phyloP scores from a whole-genome alignment of 2,888 invertebrate species.

The Orthosia incerta region DNA sequence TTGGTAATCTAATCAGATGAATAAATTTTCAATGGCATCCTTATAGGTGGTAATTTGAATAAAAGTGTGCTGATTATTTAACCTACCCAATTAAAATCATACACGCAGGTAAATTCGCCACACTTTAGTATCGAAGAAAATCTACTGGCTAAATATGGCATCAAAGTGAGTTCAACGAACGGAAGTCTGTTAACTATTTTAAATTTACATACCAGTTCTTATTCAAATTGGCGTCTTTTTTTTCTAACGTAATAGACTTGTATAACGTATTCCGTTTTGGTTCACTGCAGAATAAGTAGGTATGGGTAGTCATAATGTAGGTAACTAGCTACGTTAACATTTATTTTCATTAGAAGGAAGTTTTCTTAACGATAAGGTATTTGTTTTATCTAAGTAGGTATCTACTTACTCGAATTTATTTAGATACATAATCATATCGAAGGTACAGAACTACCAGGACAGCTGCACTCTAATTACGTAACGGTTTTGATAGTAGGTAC shows the following conservation, averaged over 20 bases:
- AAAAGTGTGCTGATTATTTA: neutral
- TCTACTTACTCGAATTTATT: no score
- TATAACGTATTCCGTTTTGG: neutral
- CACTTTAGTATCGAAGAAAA: neutral
- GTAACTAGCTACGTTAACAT: no score
- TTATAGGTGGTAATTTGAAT: conserved; percentile 5
- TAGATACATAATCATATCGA: no score
- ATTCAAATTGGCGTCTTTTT: conserved; percentile 2
- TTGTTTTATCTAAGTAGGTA: no score
- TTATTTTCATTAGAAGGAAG: no score
- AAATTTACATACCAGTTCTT: conserved; percentile 1
- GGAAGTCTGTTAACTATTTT: neutral
- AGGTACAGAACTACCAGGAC: no score
- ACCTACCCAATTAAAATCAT: neutral
- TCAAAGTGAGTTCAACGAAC: conserved; percentile 9
- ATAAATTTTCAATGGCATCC: neutral
- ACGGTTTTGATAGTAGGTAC: no score
- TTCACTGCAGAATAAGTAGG: no score
- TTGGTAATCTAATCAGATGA: conserved; percentile 7
- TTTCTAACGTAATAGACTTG: neutral
- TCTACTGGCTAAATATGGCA: neutral
- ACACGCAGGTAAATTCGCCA: neutral
- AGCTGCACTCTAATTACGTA: no score
- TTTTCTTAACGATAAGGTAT: no score
- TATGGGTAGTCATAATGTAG: no score